phyloP scores from a whole-genome alignment of 2,888 invertebrate species.

The Zygogramma bicolorata region DNA sequence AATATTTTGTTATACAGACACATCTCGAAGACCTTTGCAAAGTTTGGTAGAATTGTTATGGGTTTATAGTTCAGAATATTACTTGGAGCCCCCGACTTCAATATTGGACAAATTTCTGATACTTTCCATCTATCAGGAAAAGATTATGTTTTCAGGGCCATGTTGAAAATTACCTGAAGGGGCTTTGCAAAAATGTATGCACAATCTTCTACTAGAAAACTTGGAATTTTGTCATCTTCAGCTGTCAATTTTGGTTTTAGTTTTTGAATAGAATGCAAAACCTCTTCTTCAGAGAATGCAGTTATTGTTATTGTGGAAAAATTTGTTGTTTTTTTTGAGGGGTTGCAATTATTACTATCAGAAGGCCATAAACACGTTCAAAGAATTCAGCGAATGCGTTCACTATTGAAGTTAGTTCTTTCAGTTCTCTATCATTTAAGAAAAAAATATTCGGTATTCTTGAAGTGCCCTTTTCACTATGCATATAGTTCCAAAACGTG shows the following conservation, averaged over 20 bases:
- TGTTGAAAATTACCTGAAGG: conserved; percentile 1
- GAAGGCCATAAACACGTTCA: neutral
- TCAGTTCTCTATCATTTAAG: neutral
- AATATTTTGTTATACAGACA: neutral
- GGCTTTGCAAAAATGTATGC: conserved; percentile 12
- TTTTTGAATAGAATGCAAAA: no score
- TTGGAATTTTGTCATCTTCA: conserved; percentile 8
- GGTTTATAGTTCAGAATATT: conserved; percentile 5
- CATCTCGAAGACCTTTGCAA: conserved; percentile 16
- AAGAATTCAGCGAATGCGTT: neutral
- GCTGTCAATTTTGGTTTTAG: neutral
- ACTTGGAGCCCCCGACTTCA: conserved; percentile 4
- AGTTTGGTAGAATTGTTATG: conserved; percentile 13
- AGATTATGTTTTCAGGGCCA: neutral
- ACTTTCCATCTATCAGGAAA: conserved; percentile 9
- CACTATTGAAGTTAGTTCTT: neutral
- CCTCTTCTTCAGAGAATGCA: no score
- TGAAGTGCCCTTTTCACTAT: no score
- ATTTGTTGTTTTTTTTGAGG: no score
- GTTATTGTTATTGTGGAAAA: no score
- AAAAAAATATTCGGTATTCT: neutral
- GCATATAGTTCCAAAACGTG: no score
- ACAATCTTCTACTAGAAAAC: no score
- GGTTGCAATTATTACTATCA: neutral
- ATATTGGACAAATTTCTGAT: no score